Evolutionary conservation across 2,888 invertebrate genomes (phyloP).

Genomic region (Trichacis sp.): DNA sequence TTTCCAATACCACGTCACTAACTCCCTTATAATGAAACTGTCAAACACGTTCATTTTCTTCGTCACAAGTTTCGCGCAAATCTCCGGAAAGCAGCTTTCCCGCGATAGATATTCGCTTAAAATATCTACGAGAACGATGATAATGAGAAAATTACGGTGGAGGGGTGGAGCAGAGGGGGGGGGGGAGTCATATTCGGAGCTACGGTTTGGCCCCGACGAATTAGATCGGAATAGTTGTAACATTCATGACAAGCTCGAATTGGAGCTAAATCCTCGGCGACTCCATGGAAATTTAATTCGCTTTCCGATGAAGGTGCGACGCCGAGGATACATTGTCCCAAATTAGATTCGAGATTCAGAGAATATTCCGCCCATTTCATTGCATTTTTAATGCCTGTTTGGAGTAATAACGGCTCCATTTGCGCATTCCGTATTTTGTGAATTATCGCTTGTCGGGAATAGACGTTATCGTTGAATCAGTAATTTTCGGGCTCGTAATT

Average conservation of each 20-base stretch:
- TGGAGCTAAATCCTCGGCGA: background rate
- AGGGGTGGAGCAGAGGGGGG: no score
- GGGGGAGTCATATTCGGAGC: no score
- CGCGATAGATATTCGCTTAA: no score
- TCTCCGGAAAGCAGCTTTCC: no score
- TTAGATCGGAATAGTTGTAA: slow-evolving; percentile 4
- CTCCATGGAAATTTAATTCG: slow-evolving; percentile 1
- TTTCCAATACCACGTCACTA: no score
- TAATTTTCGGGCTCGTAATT: slow-evolving; percentile 34
- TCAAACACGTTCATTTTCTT: no score
- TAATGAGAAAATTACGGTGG: no score
- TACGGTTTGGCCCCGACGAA: no score
- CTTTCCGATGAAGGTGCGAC: background rate
- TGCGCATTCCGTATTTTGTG: slow-evolving; percentile 8
- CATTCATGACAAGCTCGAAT: background rate
- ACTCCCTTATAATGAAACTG: no score
- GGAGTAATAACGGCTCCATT: background rate
- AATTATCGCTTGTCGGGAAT: slow-evolving; percentile 32
- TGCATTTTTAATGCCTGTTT: background rate
- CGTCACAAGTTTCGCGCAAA: no score
- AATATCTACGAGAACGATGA: no score
- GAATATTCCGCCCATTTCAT: background rate
- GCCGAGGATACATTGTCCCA: background rate
- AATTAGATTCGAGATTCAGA: background rate
- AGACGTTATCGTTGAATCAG: slow-evolving; percentile 33